A percentile compares a stretch with the other conserved stretches of the same genome.
Evolutionary conservation across 35 echinoderm and acorn worm genomes (phyloP).

Genomic region (Eucidaris tribuloides): DNA sequence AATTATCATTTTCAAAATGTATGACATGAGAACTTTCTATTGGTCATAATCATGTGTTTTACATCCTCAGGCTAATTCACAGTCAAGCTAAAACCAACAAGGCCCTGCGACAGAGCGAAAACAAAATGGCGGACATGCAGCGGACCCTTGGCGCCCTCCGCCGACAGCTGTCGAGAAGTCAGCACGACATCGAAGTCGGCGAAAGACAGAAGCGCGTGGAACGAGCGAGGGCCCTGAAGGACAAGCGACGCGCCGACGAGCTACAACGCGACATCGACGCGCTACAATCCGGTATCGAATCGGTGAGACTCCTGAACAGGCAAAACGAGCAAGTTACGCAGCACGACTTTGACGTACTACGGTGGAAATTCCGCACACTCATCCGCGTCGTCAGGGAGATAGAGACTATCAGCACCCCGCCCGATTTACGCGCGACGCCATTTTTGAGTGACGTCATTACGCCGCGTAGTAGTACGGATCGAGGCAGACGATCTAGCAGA

Average conservation of each 20-base stretch:
- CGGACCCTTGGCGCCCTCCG: not conserved
- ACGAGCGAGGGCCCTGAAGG: not conserved
- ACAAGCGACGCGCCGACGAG: conserved; percentile 7
- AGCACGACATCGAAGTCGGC: not conserved
- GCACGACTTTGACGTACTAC: conserved; percentile 14
- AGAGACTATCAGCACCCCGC: conserved; percentile 7
- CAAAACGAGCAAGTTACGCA: conserved; percentile 15
- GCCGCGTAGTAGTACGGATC: not conserved
- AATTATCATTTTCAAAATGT: no score
- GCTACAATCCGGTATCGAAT: conserved; percentile 10
- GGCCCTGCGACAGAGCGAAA: conserved; percentile 20
- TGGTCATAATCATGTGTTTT: no score
- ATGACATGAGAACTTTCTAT: no score
- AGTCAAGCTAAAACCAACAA: not conserved
- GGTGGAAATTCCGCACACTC: not conserved
- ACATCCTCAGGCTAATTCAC: not conserved
- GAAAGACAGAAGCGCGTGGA: not conserved
- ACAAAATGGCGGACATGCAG: conserved; percentile 12
- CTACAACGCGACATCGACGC: conserved; percentile 1
- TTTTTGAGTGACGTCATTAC: not conserved
- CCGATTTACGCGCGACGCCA: not conserved
- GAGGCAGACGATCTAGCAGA: not conserved
- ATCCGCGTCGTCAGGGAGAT: conserved; percentile 5
- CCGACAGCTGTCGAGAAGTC: not conserved
- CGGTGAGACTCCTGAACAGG: conserved; percentile 10